Conservation (phyloP, 2,888 invertebrate species). For the Penaeus monodon region DNA sequence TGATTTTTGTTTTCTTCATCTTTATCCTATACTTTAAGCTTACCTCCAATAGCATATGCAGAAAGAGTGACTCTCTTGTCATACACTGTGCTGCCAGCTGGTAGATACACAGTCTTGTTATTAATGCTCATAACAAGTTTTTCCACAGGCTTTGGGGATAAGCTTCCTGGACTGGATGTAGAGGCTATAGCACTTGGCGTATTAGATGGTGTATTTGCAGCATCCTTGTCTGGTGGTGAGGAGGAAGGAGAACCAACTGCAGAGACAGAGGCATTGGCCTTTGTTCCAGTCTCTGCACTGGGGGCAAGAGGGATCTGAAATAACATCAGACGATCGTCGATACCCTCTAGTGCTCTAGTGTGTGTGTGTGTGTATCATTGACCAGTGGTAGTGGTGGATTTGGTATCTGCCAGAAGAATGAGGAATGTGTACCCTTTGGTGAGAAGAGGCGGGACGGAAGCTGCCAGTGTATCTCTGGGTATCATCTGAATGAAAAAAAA, state of each 20-base stretch:
- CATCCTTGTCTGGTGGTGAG: too few relatives aligned
- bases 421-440: background rate
- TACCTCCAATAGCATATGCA: constrained; percentile 64
- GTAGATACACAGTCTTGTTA: constrained; percentile 56
- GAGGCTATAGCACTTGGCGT: background rate
- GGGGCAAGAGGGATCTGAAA: too few relatives aligned
- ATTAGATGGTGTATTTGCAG: background rate
- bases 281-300: background rate
- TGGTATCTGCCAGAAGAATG: too few relatives aligned
- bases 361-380: too few relatives aligned
- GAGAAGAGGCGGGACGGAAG: constrained; percentile 33
- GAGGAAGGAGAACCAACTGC: too few relatives aligned
- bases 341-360: too few relatives aligned
- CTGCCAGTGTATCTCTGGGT: constrained; percentile 4
- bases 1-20: too few relatives aligned
- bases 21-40: background rate
- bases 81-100: constrained; percentile 43
- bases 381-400: too few relatives aligned
- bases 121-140: constrained; percentile 59
- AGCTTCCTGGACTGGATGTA: background rate
- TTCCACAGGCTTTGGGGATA: constrained; percentile 30
- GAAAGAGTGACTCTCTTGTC: constrained; percentile 58
- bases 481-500: background rate
- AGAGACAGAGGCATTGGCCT: background rate
- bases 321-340: too few relatives aligned